Percentiles rank a stretch among this genome's conserved stretches.
Conservation (phyloP, 2,797 vertebrate genomes). For the Lepus oiostolus region DNA sequence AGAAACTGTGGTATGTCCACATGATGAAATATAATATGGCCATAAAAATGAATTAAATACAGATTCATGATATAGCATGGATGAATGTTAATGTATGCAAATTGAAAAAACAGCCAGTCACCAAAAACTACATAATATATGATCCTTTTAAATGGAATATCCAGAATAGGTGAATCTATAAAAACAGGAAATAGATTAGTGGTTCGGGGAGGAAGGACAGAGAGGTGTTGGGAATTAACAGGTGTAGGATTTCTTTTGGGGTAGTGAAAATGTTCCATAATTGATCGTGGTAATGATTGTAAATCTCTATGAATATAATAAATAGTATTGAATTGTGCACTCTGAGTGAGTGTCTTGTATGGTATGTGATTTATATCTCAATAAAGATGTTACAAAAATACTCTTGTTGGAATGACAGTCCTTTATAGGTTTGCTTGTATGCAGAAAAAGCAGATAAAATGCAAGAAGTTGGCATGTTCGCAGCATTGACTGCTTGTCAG, state of each 20-base stretch:
- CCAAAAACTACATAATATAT: background rate
- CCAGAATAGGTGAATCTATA: background rate
- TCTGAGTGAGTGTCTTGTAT: background rate
- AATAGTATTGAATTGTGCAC: background rate
- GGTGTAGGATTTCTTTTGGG: background rate
- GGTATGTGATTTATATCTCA: background rate
- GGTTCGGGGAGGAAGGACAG: background rate
- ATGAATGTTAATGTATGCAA: background rate
- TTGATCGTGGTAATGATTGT: background rate
- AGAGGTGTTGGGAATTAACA: background rate
- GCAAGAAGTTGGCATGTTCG: background rate
- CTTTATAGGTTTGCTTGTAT: background rate
- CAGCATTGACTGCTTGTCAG: conserved; percentile 71
- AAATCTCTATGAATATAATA: background rate
- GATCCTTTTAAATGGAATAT: background rate
- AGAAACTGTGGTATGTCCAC: background rate
- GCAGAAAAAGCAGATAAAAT: background rate
- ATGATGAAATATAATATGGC: background rate
- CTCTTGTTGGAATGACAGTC: background rate
- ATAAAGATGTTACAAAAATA: background rate
- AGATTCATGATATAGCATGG: background rate
- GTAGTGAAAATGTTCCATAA: background rate
- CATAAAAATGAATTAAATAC: background rate
- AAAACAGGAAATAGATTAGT: background rate
- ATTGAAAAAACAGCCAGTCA: background rate